These are phyloP conservation scores for Macrosteles quadrilineatus DNA, from an alignment of 1,140 invertebrate species.

Conservation along the genomic window DNA sequence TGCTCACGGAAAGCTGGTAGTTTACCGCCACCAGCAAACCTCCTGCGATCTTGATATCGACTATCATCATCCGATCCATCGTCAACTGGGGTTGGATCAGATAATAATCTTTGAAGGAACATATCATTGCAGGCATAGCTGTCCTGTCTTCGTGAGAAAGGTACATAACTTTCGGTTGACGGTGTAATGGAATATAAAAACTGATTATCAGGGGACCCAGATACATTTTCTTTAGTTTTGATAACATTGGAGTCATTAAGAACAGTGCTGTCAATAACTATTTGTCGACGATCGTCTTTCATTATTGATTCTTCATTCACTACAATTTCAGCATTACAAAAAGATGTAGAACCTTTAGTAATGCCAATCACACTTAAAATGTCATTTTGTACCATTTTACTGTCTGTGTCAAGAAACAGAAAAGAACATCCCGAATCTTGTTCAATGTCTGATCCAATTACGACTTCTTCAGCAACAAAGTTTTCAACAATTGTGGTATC, in stretches of 20 bases:
- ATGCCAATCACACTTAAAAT: background rate
- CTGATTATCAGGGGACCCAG: background rate
- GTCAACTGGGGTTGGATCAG: background rate
- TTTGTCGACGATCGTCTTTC: background rate
- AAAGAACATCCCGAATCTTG: background rate
- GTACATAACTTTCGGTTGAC: background rate
- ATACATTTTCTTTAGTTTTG: background rate
- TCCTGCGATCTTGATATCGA: background rate
- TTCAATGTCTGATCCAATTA: background rate
- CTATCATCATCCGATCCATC: slow-evolving; percentile 1
- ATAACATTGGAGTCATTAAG: background rate
- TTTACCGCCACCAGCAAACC: background rate
- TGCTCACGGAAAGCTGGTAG: background rate
- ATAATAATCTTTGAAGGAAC: background rate
- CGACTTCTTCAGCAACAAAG: background rate
- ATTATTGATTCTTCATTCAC: background rate
- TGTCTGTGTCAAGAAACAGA: background rate
- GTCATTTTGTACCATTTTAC: background rate
- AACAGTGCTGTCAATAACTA: too few relatives aligned
- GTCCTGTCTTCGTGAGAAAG: background rate
- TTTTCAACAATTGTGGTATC: background rate
- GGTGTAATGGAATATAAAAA: background rate
- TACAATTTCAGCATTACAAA: background rate
- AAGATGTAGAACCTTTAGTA: background rate
- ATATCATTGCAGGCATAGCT: background rate